Evolutionary conservation across 2,113 vertebrate species (phyloP), one percentile per base, ranked within the genome.

Genomic region (Trogon melanurus): DNA sequence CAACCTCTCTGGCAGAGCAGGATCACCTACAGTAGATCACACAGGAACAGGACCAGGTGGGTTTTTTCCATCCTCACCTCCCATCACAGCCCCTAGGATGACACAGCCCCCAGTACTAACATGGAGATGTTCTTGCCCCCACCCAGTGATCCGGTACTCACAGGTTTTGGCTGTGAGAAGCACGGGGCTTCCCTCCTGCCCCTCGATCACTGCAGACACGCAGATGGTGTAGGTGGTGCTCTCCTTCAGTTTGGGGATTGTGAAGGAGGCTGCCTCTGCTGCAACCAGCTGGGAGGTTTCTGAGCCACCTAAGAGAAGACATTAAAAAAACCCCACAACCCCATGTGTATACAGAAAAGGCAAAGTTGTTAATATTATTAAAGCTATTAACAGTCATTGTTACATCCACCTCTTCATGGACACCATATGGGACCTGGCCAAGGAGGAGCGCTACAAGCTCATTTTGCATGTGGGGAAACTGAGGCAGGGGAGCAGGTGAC

Each of bases 161-260:
- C 99, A 67, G 45, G 99, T 99, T 70, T 95, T 98, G 85, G 98
- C 98, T 1, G 97, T 98, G 85, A 99, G 97, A 62, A 98, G 94
- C 0, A 96, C 93, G 13, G 98, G 97, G 60, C 97, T 98, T 78
- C 98, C 98, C 64, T 98, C 98, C 65, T 58, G 97, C 8, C 67
- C 93, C 48, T 94, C 94, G 13, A 97, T 88, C 91, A 98, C 15
- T 4, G 98, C 94, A 10, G 98, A 98, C 76, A 99, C 79, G 60
- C 98, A 96, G 91, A 99, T 97, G 95, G 98, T 98, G 89, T 99
- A 99, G 53, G 97, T 97, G 13, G 98, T 96, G 90, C 97, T 98
- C 83, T 97, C 97, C 84, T 82, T 98, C 89, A 99, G 97, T 22
- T 94, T 97, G 44, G 82, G 75, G 64, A 99, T 98, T 0, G 92